A percentile compares a stretch with the other conserved stretches of the same genome.
phyloP scores from a whole-genome alignment of 2,113 vertebrate genomes.

The Pluvialis apricaria region DNA sequence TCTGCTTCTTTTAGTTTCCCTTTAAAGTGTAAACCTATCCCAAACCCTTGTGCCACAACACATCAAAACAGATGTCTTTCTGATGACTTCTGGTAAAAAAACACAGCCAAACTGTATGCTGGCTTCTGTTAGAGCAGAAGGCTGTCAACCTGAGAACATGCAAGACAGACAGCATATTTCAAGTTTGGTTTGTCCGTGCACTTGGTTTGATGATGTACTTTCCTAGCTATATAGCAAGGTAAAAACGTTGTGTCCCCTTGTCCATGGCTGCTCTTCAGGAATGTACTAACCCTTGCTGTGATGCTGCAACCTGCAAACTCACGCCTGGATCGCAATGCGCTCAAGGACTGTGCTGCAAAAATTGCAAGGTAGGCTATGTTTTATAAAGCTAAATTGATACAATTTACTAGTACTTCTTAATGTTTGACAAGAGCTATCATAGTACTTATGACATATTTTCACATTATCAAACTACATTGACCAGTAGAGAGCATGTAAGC shows the following conservation, averaged over 20 bases:
- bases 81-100: background rate
- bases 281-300: constrained; percentile 81
- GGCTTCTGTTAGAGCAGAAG: background rate
- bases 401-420: background rate
- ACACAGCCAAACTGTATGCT: background rate
- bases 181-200: background rate
- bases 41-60: background rate
- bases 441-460: background rate
- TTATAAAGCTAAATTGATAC: background rate
- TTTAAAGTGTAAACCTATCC: background rate
- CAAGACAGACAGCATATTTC: background rate
- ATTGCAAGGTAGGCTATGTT: constrained; percentile 78
- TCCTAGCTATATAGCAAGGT: background rate
- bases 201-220: background rate
- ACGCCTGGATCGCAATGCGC: constrained; percentile 78
- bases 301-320: constrained; percentile 82
- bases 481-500: background rate
- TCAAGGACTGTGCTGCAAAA: constrained; percentile 79
- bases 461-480: background rate
- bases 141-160: background rate
- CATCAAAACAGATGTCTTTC: background rate
- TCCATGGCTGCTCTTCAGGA: constrained; percentile 64
- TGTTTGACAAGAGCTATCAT: background rate
- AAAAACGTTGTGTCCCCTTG: background rate
- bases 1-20: background rate